Conservation (phyloP, 2,113 vertebrate species). For the Numida meleagris region DNA sequence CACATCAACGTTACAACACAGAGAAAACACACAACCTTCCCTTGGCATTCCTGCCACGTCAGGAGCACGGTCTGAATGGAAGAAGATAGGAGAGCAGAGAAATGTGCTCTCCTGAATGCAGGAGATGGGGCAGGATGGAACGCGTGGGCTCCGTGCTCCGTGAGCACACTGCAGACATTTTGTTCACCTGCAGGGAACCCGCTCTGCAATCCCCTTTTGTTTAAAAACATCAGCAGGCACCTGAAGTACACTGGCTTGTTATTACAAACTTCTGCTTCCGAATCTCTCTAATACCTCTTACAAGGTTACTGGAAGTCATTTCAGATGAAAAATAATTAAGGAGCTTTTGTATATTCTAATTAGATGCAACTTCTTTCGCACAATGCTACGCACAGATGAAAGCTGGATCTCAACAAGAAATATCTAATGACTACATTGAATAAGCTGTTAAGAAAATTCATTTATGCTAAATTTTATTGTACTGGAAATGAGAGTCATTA, state of each 20-base stretch:
- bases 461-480: constrained; percentile 42
- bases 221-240: not conserved
- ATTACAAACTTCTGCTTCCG: not conserved
- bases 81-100: not conserved
- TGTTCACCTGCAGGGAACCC: not conserved
- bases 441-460: constrained; percentile 47
- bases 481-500: constrained; percentile 52
- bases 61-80: not conserved
- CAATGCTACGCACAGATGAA: not conserved
- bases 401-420: not conserved
- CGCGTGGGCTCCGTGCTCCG: not conserved
- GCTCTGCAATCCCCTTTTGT: not conserved
- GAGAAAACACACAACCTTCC: constrained; percentile 1
- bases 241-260: not conserved
- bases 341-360: too few relatives aligned
- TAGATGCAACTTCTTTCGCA: not conserved
- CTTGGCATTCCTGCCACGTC: not conserved
- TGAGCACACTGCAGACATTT: not conserved
- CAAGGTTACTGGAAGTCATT: not conserved
- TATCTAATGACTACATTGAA: constrained; percentile 49
- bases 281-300: not conserved
- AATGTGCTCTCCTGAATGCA: not conserved
- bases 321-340: too few relatives aligned
- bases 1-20: not conserved
- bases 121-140: not conserved